phyloP scores from a whole-genome alignment of 2,113 vertebrate species.

The Phalacrocorax pelagicus region DNA sequence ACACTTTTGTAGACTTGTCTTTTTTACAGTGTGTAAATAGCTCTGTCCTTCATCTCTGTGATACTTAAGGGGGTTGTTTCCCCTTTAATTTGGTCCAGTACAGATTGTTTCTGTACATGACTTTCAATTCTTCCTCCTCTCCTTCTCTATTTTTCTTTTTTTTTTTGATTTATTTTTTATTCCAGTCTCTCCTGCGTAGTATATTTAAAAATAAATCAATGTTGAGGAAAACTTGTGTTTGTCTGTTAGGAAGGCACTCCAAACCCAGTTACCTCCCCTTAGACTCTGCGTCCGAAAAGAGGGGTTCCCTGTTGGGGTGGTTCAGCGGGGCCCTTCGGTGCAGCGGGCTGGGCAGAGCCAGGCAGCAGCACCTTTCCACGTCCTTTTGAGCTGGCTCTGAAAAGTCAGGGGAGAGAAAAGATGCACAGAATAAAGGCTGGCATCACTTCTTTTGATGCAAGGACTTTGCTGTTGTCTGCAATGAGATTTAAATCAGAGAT shows the following conservation, averaged over 20 bases:
- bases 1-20: slow-evolving; percentile 72
- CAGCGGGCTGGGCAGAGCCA: background rate
- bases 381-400: background rate
- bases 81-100: slow-evolving; percentile 61
- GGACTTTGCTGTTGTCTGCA: background rate
- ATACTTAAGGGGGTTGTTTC: slow-evolving; percentile 52
- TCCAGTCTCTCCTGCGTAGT: slow-evolving; percentile 72
- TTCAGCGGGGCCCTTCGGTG: background rate
- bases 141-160: background rate
- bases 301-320: background rate
- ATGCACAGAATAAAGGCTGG: background rate
- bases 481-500: background rate
- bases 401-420: background rate
- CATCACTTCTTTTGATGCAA: background rate
- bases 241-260: background rate
- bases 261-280: background rate
- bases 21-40: slow-evolving; percentile 77
- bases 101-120: slow-evolving; percentile 71
- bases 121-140: slow-evolving; percentile 23
- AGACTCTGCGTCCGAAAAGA: accelerated
- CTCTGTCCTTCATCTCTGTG: slow-evolving; percentile 51
- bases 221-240: slow-evolving; percentile 51
- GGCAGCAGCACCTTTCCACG: background rate
- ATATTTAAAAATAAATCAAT: slow-evolving; percentile 82
- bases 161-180: slow-evolving; percentile 62